phyloP scores from a whole-genome alignment of 2,888 invertebrate species.

The Allolobophora icterica region DNA sequence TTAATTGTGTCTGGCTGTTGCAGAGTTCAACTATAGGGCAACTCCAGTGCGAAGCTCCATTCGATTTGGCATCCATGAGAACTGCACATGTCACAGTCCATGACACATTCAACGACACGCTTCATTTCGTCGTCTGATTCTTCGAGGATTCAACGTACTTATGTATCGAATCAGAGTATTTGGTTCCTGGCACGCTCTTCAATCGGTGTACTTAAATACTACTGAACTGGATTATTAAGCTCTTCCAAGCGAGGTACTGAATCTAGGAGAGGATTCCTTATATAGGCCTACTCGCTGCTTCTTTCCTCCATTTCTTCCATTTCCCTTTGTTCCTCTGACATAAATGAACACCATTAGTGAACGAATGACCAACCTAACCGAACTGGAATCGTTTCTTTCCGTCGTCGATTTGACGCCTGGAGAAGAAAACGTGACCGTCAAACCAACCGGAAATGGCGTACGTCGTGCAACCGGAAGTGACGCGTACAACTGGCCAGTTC shows the following conservation, averaged over 20 bases:
- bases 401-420: not conserved
- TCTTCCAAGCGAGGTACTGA: too few relatives aligned
- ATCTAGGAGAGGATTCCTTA: too few relatives aligned
- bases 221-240: too few relatives aligned
- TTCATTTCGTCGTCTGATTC: too few relatives aligned
- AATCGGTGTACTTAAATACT: too few relatives aligned
- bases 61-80: too few relatives aligned
- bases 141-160: not conserved
- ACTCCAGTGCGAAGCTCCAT: too few relatives aligned
- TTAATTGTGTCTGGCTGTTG: not conserved
- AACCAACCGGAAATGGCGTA: not conserved
- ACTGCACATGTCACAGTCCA: not conserved
- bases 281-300: not conserved
- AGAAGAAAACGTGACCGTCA: not conserved
- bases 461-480: not conserved
- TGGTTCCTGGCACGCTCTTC: not conserved
- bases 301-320: not conserved
- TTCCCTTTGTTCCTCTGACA: not conserved
- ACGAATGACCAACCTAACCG: not conserved
- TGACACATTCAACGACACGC: not conserved
- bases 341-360: not conserved
- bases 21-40: not conserved
- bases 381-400: not conserved
- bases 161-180: not conserved
- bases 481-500: conserved; percentile 48